Conservation (phyloP, 2,113 vertebrate species). For the Semicossyphus pulcher region DNA sequence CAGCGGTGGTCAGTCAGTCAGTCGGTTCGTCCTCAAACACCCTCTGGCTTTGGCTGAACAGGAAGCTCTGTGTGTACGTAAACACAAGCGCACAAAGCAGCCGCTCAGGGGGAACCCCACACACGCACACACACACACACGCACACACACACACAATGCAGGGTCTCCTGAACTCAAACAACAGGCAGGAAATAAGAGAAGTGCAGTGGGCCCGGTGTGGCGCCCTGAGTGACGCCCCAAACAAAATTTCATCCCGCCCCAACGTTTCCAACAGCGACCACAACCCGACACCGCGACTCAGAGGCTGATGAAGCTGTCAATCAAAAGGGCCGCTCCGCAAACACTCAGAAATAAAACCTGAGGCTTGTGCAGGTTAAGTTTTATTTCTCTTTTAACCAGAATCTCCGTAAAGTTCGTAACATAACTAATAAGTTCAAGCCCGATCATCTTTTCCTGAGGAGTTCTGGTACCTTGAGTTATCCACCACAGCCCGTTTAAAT, state of each 20-base stretch:
- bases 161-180: conserved; percentile 45
- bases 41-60: conserved; percentile 83
- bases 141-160: conserved; percentile 32
- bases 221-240: conserved; percentile 53
- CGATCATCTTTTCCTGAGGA: too few relatives aligned
- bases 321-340: conserved; percentile 23
- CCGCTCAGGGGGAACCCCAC: conserved; percentile 82
- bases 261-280: conserved; percentile 46
- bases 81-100: conserved; percentile 85
- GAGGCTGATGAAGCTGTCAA: conserved; percentile 64
- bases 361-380: too few relatives aligned
- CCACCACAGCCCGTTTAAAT: too few relatives aligned
- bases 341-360: too few relatives aligned
- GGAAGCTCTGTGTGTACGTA: conserved; percentile 88
- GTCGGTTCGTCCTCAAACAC: conserved; percentile 39
- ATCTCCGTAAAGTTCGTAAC: too few relatives aligned
- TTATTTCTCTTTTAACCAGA: too few relatives aligned
- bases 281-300: too few relatives aligned
- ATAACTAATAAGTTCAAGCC: too few relatives aligned
- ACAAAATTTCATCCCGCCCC: conserved; percentile 37
- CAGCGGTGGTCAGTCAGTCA: conserved; percentile 65
- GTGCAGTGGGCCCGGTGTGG: conserved; percentile 17
- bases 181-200: conserved; percentile 69
- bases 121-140: conserved; percentile 58
- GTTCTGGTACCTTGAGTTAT: too few relatives aligned